Conservation (phyloP, 2,113 vertebrate species). For the Salvelinus alpinus region DNA sequence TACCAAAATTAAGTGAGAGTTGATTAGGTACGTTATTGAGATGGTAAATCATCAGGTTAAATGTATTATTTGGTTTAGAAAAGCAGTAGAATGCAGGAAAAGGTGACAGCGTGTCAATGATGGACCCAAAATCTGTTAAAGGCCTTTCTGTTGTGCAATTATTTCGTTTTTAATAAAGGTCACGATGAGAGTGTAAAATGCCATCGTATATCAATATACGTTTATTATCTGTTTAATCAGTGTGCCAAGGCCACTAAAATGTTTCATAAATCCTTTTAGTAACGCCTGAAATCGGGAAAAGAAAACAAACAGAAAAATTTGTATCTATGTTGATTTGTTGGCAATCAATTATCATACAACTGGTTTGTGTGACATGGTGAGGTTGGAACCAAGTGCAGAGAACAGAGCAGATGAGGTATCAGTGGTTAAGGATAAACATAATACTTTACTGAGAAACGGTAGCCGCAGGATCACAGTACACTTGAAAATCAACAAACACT, state of each 20-base stretch:
- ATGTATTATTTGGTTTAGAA: not conserved
- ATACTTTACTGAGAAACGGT: no score
- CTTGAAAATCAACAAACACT: no score
- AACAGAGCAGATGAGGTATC: no score
- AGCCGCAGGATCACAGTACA: no score
- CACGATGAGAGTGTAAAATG: slow-evolving; percentile 48
- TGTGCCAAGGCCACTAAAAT: slow-evolving; percentile 46
- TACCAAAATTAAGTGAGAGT: not conserved
- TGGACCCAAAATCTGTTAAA: slow-evolving; percentile 10
- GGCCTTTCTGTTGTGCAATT: slow-evolving; percentile 22
- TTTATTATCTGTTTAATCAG: slow-evolving; percentile 59
- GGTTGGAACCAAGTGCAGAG: no score
- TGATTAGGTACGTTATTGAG: not conserved
- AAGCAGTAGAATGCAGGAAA: not conserved
- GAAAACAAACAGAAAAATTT: no score
- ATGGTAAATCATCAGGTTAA: not conserved
- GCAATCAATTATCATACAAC: no score
- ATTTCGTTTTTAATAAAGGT: slow-evolving; percentile 54
- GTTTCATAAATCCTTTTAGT: slow-evolving; percentile 44
- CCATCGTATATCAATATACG: slow-evolving; percentile 39
- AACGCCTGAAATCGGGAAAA: no score
- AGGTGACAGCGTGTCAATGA: not conserved
- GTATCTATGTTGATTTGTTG: no score
- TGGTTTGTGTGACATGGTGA: no score
- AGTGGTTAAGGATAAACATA: no score